Conservation (phyloP, 1,140 invertebrate genomes). For the Papilio helenus region DNA sequence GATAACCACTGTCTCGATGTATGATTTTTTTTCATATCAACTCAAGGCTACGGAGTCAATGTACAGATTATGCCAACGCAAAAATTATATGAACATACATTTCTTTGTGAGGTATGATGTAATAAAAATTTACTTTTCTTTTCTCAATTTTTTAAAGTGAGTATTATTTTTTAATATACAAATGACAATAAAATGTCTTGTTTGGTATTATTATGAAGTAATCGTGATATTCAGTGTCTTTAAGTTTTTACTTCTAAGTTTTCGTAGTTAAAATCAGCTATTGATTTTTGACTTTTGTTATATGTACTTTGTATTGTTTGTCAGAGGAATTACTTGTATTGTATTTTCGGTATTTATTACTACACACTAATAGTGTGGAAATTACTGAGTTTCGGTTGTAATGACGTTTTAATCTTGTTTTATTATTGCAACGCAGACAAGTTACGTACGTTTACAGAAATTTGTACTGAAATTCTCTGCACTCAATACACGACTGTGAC, state of each 20-base stretch:
- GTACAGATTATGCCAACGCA: constrained; percentile 16
- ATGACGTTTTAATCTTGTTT: constrained; percentile 7
- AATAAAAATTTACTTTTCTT: not conserved
- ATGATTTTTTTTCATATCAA: constrained; percentile 25
- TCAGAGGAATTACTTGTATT: not conserved
- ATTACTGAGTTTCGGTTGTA: constrained; percentile 10
- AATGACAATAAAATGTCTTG: too few species aligned
- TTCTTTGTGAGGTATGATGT: not conserved
- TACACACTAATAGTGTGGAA: not conserved
- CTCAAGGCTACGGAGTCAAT: constrained; percentile 17
- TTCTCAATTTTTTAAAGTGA: not conserved
- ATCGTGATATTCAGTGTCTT: too few species aligned
- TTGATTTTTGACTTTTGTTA: not conserved
- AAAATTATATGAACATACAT: not conserved
- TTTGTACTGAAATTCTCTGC: not conserved
- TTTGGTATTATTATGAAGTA: too few species aligned
- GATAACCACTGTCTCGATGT: constrained; percentile 28
- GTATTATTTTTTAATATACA: not conserved
- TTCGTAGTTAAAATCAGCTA: not conserved
- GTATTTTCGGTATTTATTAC: constrained; percentile 15
- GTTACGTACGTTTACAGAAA: not conserved
- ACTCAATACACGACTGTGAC: not conserved
- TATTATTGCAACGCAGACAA: not conserved
- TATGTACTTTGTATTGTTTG: not conserved
- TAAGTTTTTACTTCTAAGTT: too few species aligned